These are phyloP conservation scores for Euglossa dilemma DNA, from an alignment of 1,140 invertebrate genomes.

Conservation along the genomic window DNA sequence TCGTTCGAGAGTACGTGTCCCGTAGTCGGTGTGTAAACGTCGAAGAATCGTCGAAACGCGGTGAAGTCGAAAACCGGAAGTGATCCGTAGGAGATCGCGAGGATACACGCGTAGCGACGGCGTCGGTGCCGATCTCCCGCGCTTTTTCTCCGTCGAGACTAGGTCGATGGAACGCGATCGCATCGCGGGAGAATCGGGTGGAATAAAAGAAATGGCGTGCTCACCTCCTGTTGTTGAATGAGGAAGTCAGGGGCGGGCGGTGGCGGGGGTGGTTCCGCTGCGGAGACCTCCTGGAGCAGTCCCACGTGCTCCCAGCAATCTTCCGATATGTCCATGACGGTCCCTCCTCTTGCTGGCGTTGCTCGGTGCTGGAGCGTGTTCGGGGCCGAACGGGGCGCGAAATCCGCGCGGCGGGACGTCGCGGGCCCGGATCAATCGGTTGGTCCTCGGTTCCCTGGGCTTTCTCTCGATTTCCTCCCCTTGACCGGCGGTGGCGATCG, in stretches of 20 bases:
- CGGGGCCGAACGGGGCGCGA: background rate
- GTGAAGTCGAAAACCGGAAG: no score
- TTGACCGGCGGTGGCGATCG: no score
- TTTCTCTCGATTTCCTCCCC: background rate
- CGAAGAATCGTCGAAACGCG: no score
- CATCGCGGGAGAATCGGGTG: background rate
- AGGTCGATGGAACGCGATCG: background rate
- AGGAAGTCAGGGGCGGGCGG: slow-evolving; percentile 73
- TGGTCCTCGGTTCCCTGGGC: background rate
- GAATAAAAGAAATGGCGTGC: slow-evolving; percentile 46
- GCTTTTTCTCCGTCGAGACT: slow-evolving; percentile 7
- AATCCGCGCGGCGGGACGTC: slow-evolving; percentile 1
- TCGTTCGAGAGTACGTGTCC: background rate
- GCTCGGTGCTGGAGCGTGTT: background rate
- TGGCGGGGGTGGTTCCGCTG: slow-evolving; percentile 71
- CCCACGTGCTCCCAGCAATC: slow-evolving; percentile 82
- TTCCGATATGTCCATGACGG: slow-evolving; percentile 79
- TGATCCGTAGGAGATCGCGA: no score
- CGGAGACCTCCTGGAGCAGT: slow-evolving; percentile 78
- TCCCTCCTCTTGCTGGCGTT: slow-evolving; percentile 1
- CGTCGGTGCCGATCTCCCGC: slow-evolving; percentile 19
- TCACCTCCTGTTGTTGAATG: slow-evolving; percentile 79
- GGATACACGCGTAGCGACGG: no score
- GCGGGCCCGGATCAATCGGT: background rate
- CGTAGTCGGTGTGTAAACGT: background rate